Base-by-base conservation (phyloP, 2,888 invertebrate genomes). In the Oxycera nigricornis region DNA sequence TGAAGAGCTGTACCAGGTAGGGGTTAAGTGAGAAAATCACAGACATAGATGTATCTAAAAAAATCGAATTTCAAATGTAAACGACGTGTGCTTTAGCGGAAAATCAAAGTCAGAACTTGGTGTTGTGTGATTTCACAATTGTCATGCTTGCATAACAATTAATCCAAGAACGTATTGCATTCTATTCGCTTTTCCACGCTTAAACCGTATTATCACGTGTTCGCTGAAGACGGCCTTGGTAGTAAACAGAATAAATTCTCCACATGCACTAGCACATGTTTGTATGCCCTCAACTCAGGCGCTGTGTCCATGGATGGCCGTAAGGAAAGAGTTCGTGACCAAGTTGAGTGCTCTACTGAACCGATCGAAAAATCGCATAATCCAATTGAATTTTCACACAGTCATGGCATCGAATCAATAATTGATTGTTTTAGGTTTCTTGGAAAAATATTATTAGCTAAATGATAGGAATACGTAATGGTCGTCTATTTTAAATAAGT, bases 241-340 rank as follows among this genome's bases (percentile, higher is more conserved):
- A 9, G 20, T 9, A 14, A 6, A 30, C 22, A 9, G 30, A 11
- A 4, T 55, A 4, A 24, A 55, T 4, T 24, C 22, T 46, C 2
- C 11, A 14, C 24, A 22, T 3, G 14, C n/a, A n/a, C n/a, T n/a
- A n/a, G n/a, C n/a, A n/a, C n/a, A n/a, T n/a, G n/a, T n/a, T n/a
- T n/a, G n/a, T n/a, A n/a, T n/a, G n/a, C n/a, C n/a, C n/a, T n/a
- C n/a, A n/a, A n/a, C n/a, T n/a, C n/a, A n/a, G n/a, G n/a, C n/a
- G n/a, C n/a, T n/a, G n/a, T 55, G 22, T 2, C 4, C 55, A 24
- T 17, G 20, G 14, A 24, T 1, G 24, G 20, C 9, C 55, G 17
- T 4, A 55, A 20, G 41, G 6, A 41, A 20, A 52, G 55, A 70
- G 70, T 70, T 70, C 70, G 55, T 70, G 52, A 70, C 70, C 70